These are phyloP conservation scores for Darevskia nairensis DNA, from an alignment of 2,797 vertebrate genomes.

Conservation along the genomic window DNA sequence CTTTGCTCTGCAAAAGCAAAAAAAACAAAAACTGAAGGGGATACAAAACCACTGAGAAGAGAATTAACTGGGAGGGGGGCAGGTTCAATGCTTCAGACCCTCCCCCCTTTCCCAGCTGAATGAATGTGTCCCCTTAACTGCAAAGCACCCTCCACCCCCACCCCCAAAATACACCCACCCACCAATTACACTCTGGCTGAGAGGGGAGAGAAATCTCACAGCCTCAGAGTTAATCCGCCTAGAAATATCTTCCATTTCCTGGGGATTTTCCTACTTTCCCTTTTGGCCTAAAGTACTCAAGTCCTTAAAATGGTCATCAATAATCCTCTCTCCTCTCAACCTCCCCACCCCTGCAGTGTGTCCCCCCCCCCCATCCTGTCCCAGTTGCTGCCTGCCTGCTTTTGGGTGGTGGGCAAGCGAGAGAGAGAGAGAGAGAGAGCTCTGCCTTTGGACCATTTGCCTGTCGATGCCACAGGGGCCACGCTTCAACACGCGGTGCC, in stretches of 20 bases:
- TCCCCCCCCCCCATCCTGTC: neutral
- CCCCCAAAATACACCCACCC: neutral
- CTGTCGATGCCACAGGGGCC: neutral
- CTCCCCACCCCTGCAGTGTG: neutral
- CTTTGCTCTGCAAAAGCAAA: too few relatives aligned
- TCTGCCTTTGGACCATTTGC: neutral
- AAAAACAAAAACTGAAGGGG: too few relatives aligned
- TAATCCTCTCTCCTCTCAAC: neutral
- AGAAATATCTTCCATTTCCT: conserved; percentile 55
- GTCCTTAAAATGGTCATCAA: conserved; percentile 21
- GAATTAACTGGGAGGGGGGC: too few relatives aligned
- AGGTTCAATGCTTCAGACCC: neutral
- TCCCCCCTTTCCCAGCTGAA: too few relatives aligned
- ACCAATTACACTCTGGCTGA: neutral
- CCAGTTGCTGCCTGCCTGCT: neutral
- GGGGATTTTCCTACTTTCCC: conserved; percentile 45
- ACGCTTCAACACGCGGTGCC: neutral
- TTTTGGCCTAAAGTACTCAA: conserved; percentile 45
- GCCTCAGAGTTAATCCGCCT: conserved; percentile 51
- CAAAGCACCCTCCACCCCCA: neutral
- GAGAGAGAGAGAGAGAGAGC: too few relatives aligned
- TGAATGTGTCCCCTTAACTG: neutral
- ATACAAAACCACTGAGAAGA: too few relatives aligned
- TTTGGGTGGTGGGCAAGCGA: neutral
- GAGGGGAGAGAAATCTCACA: conserved; percentile 2